Percentiles rank a stretch among this genome's conserved stretches.
These are phyloP conservation scores for Nycticryphes semicollaris DNA, from an alignment of 2,113 vertebrate species.

Conservation along the genomic window DNA sequence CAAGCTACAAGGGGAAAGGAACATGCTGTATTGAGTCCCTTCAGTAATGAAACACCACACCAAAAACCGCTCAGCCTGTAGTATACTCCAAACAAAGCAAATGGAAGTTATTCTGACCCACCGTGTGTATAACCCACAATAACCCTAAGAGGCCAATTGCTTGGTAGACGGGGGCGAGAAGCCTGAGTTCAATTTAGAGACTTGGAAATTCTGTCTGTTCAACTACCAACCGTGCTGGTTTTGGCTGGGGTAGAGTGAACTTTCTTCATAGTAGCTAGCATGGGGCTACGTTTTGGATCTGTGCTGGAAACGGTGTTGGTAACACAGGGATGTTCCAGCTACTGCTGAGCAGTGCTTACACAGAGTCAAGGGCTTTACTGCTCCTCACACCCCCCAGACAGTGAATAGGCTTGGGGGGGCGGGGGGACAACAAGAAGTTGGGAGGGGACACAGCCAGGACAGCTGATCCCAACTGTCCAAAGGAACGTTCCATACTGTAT, in stretches of 20 bases:
- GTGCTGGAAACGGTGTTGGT: background rate
- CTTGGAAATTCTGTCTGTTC: background rate
- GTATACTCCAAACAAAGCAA: background rate
- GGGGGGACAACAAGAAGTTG: background rate
- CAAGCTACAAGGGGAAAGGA: background rate
- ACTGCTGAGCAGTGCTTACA: background rate
- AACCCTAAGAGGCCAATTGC: background rate
- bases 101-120: background rate
- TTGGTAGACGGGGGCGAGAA: background rate
- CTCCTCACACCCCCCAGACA: background rate
- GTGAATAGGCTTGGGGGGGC: background rate
- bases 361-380: background rate
- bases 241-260: background rate
- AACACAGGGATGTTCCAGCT: background rate
- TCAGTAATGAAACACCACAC: background rate
- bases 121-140: background rate
- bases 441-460: background rate
- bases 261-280: background rate
- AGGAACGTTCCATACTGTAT: background rate
- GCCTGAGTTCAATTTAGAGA: background rate
- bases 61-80: background rate
- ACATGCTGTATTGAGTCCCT: background rate
- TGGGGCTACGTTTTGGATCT: background rate
- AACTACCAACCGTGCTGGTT: background rate
- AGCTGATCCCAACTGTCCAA: background rate